Evolutionary conservation across 2,888 invertebrate genomes (phyloP).

Genomic region (Disparrhopalites patrizii): DNA sequence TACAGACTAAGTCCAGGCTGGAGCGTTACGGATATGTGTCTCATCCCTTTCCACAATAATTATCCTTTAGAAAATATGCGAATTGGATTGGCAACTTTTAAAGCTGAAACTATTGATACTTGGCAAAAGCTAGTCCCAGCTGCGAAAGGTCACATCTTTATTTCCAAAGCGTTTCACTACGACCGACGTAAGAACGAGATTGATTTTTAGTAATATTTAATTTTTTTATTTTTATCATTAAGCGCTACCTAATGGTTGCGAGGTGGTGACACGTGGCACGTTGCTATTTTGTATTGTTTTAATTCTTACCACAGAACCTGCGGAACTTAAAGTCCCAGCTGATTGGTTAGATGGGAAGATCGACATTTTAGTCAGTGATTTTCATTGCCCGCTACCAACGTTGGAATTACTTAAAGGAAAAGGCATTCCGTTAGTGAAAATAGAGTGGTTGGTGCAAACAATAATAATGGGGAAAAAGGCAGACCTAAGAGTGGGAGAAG

Average conservation of each 20-base stretch:
- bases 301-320: constrained; percentile 14
- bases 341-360: constrained; percentile 10
- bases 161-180: constrained; percentile 13
- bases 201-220: background rate
- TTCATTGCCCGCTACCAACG: background rate
- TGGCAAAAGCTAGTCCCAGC: constrained; percentile 16
- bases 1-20: constrained; percentile 13
- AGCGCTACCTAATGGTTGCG: background rate
- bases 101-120: constrained; percentile 10
- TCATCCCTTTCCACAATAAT: constrained; percentile 8
- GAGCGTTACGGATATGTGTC: background rate
- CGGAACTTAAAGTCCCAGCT: constrained; percentile 12
- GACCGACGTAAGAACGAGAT: constrained; percentile 8
- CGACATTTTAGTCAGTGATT: constrained; percentile 23
- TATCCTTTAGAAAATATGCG: constrained; percentile 15
- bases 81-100: constrained; percentile 20
- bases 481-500: constrained; percentile 17
- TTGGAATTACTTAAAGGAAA: constrained; percentile 8
- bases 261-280: too few species aligned
- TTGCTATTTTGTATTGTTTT: too few species aligned
- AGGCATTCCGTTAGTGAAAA: constrained; percentile 14
- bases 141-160: constrained; percentile 10
- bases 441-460: constrained; percentile 21
- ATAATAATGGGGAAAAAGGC: constrained; percentile 19
- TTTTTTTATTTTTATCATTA: background rate